Conservation (phyloP, 2,113 vertebrate species). For the Aix galericulata region DNA sequence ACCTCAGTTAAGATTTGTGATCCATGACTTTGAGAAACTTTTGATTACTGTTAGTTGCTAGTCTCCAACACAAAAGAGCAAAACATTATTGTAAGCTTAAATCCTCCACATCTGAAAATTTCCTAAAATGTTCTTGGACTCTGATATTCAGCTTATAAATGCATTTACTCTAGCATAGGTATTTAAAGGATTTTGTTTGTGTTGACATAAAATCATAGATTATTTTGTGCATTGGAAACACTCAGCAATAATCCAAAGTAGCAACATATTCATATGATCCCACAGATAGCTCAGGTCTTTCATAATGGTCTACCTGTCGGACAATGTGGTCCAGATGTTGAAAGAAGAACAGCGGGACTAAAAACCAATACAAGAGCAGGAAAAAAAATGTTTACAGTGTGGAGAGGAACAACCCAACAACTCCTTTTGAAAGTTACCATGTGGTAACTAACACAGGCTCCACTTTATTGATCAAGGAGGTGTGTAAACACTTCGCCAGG, state of each 20-base stretch:
- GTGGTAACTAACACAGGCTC: not conserved
- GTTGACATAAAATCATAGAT: not conserved
- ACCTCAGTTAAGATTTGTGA: not conserved
- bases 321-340: slow-evolving; percentile 96
- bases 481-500: not conserved
- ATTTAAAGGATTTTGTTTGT: not conserved
- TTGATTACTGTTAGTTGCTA: not conserved
- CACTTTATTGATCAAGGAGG: not conserved
- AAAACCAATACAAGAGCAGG: slow-evolving; percentile 9
- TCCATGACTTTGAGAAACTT: rapidly evolving
- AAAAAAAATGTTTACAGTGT: not conserved
- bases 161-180: not conserved
- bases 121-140: not conserved
- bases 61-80: not conserved
- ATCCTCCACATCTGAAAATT: not conserved
- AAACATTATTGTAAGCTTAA: not conserved
- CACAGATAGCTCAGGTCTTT: slow-evolving; percentile 91
- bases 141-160: not conserved
- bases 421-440: not conserved
- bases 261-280: slow-evolving; percentile 95
- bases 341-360: slow-evolving; percentile 92
- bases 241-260: slow-evolving; percentile 92
- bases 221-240: not conserved
- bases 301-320: slow-evolving; percentile 87
- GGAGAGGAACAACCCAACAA: not conserved